phyloP scores from a whole-genome alignment of 2,888 invertebrate species.

The Lissocephala sabroskyi region DNA sequence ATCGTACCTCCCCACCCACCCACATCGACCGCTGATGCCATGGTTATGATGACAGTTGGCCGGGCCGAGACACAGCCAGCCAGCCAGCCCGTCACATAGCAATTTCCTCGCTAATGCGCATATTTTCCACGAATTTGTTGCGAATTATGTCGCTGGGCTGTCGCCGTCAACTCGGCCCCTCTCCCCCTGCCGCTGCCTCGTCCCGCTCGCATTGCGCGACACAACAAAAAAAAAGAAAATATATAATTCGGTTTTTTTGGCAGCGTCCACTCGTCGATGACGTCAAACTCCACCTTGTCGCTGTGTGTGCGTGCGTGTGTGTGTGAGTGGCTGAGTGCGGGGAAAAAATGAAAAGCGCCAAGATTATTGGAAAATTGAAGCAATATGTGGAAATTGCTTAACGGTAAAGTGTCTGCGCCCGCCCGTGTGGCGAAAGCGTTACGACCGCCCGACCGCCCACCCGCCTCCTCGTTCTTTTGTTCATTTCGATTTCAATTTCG shows the following conservation, averaged over 20 bases:
- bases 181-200: too few relatives aligned
- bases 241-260: slow-evolving; percentile 19
- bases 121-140: slow-evolving; percentile 35
- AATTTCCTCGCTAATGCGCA: background rate
- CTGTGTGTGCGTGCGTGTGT: slow-evolving; percentile 15
- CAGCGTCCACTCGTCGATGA: slow-evolving; percentile 40
- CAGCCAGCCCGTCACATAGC: too few relatives aligned
- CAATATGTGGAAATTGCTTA: slow-evolving; percentile 45
- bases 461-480: too few relatives aligned
- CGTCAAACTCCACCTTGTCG: slow-evolving; percentile 62
- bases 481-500: too few relatives aligned
- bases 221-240: too few relatives aligned
- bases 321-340: too few relatives aligned
- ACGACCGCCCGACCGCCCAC: too few relatives aligned
- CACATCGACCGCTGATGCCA: slow-evolving; percentile 16
- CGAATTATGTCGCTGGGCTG: slow-evolving; percentile 35
- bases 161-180: too few relatives aligned
- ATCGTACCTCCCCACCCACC: background rate
- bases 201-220: too few relatives aligned
- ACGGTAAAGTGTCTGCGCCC: slow-evolving; percentile 18
- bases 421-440: too few relatives aligned
- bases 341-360: slow-evolving; percentile 37
- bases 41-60: slow-evolving; percentile 24
- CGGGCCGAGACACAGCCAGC: slow-evolving; percentile 8
- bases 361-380: slow-evolving; percentile 46